Base-by-base conservation (phyloP, 2,888 invertebrate species). In the Synergus japonicus region DNA sequence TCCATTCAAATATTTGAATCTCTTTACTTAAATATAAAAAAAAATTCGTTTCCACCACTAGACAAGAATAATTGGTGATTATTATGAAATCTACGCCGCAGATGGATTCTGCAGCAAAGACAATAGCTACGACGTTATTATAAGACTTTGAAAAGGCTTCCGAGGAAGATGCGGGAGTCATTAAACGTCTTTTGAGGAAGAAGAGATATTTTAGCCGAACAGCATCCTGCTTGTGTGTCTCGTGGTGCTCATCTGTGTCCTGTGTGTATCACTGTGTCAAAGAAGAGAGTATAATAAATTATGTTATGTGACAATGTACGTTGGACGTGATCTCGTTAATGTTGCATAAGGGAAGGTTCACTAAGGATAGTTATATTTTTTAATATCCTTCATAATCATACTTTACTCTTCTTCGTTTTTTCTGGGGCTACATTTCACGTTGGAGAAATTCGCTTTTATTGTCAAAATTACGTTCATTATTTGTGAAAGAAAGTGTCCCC, bases 171-270 rank as follows among this genome's bases (percentile, higher is more conserved):
- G 54, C 73, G 49, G 22, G 22, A 22, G 22, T 73, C 73, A 54
- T 73, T 73, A 73, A 54, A 54, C 73, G 73, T 37, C 49, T 73
- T 73, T 73, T 73, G n/a, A 54, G 22, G n/a, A 66, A 73, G 49
- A 54, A 54, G 29, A 49, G 37, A 54, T 54, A 13, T 60, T 60
- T 60, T 37, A 54, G 37, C 15, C 73, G 37, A 29, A 49, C 49
- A 54, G 37, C 73, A 49, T 54, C 73, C 49, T 73, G 37, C 15
- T 12, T 73, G 41, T 37, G 37, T 73, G 54, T 54, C 37, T 54
- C 29, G 54, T 15, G 37, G 54, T 29, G 29, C 29, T 54, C 54
- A 54, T 54, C 46, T 44, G 73, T 73, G 37, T 73, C 54, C 54
- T 54, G 54, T 29, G 46, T 69, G 49, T 73, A 54, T 73, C 54